Percentiles rank a stretch among this genome's conserved stretches.
Evolutionary conservation across 2,888 invertebrate species (phyloP).

Genomic region (Orthosia gracilis): DNA sequence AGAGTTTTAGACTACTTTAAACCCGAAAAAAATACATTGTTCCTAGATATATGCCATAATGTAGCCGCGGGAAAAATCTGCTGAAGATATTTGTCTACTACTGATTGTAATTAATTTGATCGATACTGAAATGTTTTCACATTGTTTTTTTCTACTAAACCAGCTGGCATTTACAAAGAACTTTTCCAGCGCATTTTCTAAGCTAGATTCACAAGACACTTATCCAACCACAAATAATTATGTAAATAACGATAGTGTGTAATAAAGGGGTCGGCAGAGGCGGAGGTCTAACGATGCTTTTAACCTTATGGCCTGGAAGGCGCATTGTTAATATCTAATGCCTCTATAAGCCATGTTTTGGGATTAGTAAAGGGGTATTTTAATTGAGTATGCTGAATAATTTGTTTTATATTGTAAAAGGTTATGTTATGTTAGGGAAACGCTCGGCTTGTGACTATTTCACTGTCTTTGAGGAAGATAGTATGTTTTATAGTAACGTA

Average conservation of each 20-base stretch:
- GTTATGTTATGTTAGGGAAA: not conserved
- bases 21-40: too few relatives aligned
- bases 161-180: too few relatives aligned
- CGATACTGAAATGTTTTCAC: too few relatives aligned
- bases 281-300: constrained; percentile 45
- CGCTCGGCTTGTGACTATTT: not conserved
- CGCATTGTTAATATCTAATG: constrained; percentile 30
- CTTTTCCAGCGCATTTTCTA: too few relatives aligned
- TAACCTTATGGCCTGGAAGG: constrained; percentile 34
- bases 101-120: too few relatives aligned
- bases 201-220: not conserved
- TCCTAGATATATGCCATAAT: too few relatives aligned
- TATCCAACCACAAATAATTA: constrained; percentile 14
- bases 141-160: too few relatives aligned
- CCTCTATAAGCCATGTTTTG: constrained; percentile 16
- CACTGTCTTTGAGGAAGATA: too few relatives aligned
- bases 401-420: not conserved
- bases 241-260: constrained; percentile 20
- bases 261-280: constrained; percentile 20
- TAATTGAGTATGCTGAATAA: constrained; percentile 9
- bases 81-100: too few relatives aligned
- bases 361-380: not conserved
- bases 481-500: too few relatives aligned
- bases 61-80: too few relatives aligned
- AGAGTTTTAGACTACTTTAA: too few relatives aligned